Percentiles rank a stretch among this genome's conserved stretches.
phyloP scores from a whole-genome alignment of 2,888 invertebrate genomes.

The Vannuccia rotundouncinata region DNA sequence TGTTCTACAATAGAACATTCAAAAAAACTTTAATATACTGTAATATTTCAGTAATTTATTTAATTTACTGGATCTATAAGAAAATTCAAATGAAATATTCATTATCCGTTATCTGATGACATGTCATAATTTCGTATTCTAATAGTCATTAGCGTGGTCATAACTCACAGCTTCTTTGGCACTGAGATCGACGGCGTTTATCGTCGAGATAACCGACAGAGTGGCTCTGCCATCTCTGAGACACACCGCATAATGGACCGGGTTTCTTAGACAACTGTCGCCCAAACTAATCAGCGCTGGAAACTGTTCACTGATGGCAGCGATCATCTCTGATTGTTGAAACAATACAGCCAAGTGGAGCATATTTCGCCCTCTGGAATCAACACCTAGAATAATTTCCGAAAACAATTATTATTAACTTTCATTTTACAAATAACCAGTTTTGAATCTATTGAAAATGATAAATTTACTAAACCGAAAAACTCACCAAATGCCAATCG shows the following conservation, averaged over 20 bases:
- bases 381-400: conserved; percentile 30
- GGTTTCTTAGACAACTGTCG: conserved; percentile 32
- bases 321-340: conserved; percentile 34
- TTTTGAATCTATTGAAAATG: neutral
- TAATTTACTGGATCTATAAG: too few species aligned
- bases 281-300: conserved; percentile 31
- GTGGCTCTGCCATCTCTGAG: conserved; percentile 31
- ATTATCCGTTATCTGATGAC: too few species aligned
- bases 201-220: conserved; percentile 37
- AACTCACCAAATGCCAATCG: conserved; percentile 35
- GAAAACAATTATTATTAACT: too few species aligned
- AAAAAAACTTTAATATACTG: too few species aligned
- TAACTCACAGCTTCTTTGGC: conserved; percentile 37
- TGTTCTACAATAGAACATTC: conserved; percentile 44
- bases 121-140: too few species aligned
- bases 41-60: too few species aligned
- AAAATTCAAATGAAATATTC: too few species aligned
- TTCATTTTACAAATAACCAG: too few species aligned
- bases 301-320: conserved; percentile 35
- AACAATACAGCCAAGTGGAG: conserved; percentile 36
- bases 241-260: conserved; percentile 36
- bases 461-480: neutral
- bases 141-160: too few species aligned
- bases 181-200: conserved; percentile 32
- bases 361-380: conserved; percentile 37